A percentile compares a stretch with the other conserved stretches of the same genome.
phyloP scores from a whole-genome alignment of 2,888 invertebrate species.

The Dryadula phaetusa region DNA sequence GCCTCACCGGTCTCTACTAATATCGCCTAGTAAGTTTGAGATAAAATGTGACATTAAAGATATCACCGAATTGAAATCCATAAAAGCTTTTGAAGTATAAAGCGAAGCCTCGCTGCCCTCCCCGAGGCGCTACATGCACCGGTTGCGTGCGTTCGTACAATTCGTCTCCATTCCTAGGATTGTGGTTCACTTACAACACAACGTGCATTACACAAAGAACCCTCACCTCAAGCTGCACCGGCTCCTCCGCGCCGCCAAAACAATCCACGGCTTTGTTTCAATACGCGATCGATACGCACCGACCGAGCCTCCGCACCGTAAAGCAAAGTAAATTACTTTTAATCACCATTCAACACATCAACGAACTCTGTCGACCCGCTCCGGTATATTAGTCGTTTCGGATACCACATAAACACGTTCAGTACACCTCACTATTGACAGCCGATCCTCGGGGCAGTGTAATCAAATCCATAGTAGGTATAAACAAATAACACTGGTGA shows the following conservation, averaged over 20 bases:
- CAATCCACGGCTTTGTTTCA: constrained; percentile 77
- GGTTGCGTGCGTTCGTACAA: constrained; percentile 44
- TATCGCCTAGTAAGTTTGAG: constrained; percentile 30
- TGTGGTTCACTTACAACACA: constrained; percentile 47
- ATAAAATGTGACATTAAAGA: constrained; percentile 35
- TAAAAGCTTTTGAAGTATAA: constrained; percentile 45
- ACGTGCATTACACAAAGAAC: constrained; percentile 49
- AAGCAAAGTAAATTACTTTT: constrained; percentile 80
- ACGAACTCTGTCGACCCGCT: constrained; percentile 74
- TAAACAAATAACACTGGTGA: constrained; percentile 80
- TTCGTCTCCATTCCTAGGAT: constrained; percentile 35
- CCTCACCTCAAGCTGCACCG: constrained; percentile 66
- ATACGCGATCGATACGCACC: constrained; percentile 77
- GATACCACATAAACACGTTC: constrained; percentile 66
- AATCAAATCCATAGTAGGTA: constrained; percentile 72
- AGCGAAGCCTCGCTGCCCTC: constrained; percentile 49
- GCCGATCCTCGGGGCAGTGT: constrained; percentile 64
- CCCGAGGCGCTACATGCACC: constrained; percentile 47
- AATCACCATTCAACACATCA: constrained; percentile 81
- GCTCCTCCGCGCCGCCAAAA: constrained; percentile 62
- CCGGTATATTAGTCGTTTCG: constrained; percentile 65
- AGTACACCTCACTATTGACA: constrained; percentile 67
- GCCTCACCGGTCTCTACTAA: constrained; percentile 27
- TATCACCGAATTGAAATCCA: constrained; percentile 38
- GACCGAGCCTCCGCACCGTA: constrained; percentile 74